Evolutionary conservation across 53 echinoderm and acorn worm genomes (phyloP).

Genomic region (Paelopatides confundens): DNA sequence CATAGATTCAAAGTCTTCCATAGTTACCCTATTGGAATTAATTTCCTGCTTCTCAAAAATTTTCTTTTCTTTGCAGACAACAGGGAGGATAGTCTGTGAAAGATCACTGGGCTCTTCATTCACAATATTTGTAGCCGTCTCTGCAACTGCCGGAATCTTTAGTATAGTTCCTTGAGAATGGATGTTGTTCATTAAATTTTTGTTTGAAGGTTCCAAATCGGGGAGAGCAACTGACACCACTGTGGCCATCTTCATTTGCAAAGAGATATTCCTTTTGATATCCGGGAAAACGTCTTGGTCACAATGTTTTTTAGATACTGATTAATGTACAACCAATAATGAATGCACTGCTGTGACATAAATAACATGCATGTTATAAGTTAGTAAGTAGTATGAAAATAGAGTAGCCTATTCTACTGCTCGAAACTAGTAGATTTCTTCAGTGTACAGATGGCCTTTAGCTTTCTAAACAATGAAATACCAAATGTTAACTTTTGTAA

Average conservation of each 20-base stretch:
- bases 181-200: background rate
- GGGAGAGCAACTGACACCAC: constrained; percentile 29
- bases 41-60: constrained; percentile 2
- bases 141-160: constrained; percentile 26
- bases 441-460: too few species aligned
- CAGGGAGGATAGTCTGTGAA: background rate
- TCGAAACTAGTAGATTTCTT: too few species aligned
- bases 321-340: too few species aligned
- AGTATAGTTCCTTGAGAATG: constrained; percentile 16
- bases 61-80: background rate
- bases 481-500: too few species aligned
- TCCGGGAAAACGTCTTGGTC: too few species aligned
- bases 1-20: background rate
- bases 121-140: background rate
- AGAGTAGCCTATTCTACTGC: too few species aligned
- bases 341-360: too few species aligned
- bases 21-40: background rate
- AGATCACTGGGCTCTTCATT: background rate
- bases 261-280: background rate
- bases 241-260: constrained; percentile 35
- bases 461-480: too few species aligned
- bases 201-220: constrained; percentile 17
- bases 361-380: too few species aligned
- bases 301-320: too few species aligned
- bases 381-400: too few species aligned